These are phyloP conservation scores for Triplophysa yarkandensis DNA, from an alignment of 2,797 vertebrate species.

Conservation along the genomic window DNA sequence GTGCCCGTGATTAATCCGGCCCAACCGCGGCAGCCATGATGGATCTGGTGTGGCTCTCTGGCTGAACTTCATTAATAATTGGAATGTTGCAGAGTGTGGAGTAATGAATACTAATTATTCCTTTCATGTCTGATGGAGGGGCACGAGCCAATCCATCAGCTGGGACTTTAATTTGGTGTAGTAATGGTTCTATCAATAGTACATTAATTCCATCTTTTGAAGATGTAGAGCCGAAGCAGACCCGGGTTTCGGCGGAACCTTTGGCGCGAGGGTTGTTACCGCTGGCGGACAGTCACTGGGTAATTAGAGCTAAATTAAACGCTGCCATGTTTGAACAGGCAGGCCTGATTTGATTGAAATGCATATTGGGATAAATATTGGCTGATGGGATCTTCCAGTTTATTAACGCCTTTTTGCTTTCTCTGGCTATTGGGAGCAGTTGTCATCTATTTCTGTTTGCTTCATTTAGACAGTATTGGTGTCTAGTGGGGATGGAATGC, in stretches of 20 bases:
- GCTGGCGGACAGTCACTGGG: conserved; percentile 84
- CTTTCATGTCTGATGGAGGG: conserved; percentile 98
- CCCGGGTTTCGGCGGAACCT: conserved; percentile 79
- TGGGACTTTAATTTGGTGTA: conserved; percentile 99
- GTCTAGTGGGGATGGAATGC: conserved; percentile 1
- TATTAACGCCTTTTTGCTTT: conserved; percentile 64
- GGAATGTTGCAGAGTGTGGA: conserved; percentile 99
- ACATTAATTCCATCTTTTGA: conserved; percentile 99
- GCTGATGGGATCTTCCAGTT: conserved; percentile 67
- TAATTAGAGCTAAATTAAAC: conserved; percentile 99
- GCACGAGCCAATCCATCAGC: conserved; percentile 97
- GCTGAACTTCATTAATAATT: conserved; percentile 99
- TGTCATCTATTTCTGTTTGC: conserved; percentile 51
- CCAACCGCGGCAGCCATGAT: conserved; percentile 85
- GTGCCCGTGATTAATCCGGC: conserved; percentile 86
- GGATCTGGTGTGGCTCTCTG: conserved; percentile 89
- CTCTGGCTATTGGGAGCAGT: conserved; percentile 57
- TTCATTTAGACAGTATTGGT: conserved; percentile 50
- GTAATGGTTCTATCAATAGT: conserved; percentile 99
- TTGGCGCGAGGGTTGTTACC: conserved; percentile 85
- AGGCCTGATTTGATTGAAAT: conserved; percentile 96
- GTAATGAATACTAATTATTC: conserved; percentile 99
- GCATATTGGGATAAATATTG: conserved; percentile 85
- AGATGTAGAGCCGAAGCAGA: conserved; percentile 98
- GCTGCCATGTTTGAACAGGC: conserved; percentile 82